Base-by-base conservation (phyloP, 2,113 vertebrate genomes). In the Aptenodytes patagonicus region DNA sequence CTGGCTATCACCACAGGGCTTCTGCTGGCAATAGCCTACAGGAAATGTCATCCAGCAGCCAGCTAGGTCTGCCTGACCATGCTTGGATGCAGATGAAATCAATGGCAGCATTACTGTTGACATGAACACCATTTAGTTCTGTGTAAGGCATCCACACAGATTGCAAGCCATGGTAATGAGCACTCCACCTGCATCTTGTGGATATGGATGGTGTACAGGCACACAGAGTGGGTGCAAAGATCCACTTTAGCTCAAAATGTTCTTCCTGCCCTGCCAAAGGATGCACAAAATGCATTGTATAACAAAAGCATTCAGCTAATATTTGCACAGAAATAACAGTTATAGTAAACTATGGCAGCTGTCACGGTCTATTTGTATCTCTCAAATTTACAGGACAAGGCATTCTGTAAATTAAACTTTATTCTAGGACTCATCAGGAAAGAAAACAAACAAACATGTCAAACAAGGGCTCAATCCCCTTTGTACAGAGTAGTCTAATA, bases 131-230 rank as follows among this genome's bases (percentile, higher is more conserved):
- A 15, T 31, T 29, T 32, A 58, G 26, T 47, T 85, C 42, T 76
- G 7, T 52, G 64, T 38, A 71, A 60, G 32, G 12, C 7, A 28
- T 34, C 18, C 38, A 52, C 25, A 32, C 6, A 51, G 38, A 14
- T 8, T 69, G 17, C 44, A 80, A 44, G 10, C 25, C 16, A 7
- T 3, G 4, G 11, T 22, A 60, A 26, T 13, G 9, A 54, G 57
- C 86, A 61, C 9, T 69, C 24, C 17, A 29, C 15, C 11, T 55
- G 13, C 7, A 6, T n/a, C 26, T 55, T 26, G 26, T 11, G 13
- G 24, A 77, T 57, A 11, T 7, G 1, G 12, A 32, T 10, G 5
- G 3, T 21, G 5, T 29, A 29, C 1, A 14, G 6, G 22, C 13
- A 51, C 7, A 25, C 3, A 46, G 24, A 32, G 15, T 5, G 19